Base-by-base conservation (phyloP, 2,888 invertebrate species). In the Steromphala cineraria region DNA sequence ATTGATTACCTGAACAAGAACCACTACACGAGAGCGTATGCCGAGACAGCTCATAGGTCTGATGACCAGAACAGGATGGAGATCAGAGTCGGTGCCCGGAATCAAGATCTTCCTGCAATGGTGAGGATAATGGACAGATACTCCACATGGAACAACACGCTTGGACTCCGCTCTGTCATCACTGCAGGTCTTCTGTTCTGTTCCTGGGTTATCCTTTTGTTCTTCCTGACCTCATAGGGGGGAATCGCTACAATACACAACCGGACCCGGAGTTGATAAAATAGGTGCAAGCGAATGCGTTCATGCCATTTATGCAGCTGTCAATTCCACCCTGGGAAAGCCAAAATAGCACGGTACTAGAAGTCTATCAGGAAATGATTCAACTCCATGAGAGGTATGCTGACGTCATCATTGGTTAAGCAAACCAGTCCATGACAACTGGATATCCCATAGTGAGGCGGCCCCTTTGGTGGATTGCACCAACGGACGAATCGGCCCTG, bases 221-320 rank as follows among this genome's bases (percentile, higher is more conserved):
- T 62, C 96, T 98, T 94, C 98, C 98, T 0, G 98, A 98, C 0
- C 97, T 98, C 17, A 97, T 91, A 46, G 92, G 92, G n/a, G 92
- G 92, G 5, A 92, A 92, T 80, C 91, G 90, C 3, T 91, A 91
- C 79, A 82, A 87, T 15, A 85, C 84, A 8, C 36, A 75, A 55
- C 89, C 90, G 17, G 89, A 89, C 7, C 84, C 87, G 19, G 93
- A 94, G 84, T 90, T 96, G 89, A 95, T 97, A 31, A 94, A 97
- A 88, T 98, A 98, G 98, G 93, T 96, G 62, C 96, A 97, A 90
- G 94, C 98, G 89, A 96, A 97, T 2, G 96, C 97, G 0, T 98
- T 99, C 92, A 93, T 99, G 87, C 98, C 99, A 0, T 96, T 98
- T 0, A 96, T 98, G 94, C 96, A 98, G 91, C 98, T 97, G 89